A percentile compares a stretch with the other conserved stretches of the same genome.
Conservation (phyloP, 2,113 vertebrate genomes). For the Bostrychus sinensis region DNA sequence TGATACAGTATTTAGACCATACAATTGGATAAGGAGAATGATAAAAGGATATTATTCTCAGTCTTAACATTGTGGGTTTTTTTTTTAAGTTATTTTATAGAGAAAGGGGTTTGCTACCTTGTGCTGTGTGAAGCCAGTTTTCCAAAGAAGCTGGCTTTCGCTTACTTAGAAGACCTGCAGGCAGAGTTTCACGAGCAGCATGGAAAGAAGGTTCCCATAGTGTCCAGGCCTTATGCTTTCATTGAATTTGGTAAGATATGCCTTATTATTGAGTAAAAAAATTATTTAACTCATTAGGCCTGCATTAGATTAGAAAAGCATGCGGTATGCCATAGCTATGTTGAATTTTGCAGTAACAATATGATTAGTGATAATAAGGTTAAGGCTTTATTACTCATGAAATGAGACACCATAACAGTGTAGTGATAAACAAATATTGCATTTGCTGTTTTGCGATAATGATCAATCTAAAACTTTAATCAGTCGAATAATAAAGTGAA, state of each 20-base stretch:
- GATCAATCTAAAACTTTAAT: no score
- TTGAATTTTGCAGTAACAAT: no score
- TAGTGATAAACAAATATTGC: no score
- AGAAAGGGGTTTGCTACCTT: conserved; percentile 94
- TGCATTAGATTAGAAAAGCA: no score
- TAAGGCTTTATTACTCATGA: no score
- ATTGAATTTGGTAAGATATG: conserved; percentile 94
- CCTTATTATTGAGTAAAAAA: no score
- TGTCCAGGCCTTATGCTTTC: conserved; percentile 97
- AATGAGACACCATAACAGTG: no score
- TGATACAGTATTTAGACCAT: background rate
- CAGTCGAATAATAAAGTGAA: no score
- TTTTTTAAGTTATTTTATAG: conserved; percentile 87
- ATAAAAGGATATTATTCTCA: background rate
- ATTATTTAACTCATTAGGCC: no score
- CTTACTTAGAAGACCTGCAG: conserved; percentile 94
- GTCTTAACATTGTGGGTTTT: background rate
- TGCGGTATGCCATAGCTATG: no score
- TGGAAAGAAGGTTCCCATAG: conserved; percentile 93
- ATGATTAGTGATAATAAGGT: no score
- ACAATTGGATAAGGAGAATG: background rate
- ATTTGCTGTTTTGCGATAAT: no score
- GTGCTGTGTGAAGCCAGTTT: conserved; percentile 95
- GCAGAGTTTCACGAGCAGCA: conserved; percentile 98
- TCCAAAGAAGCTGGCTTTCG: conserved; percentile 96